A percentile compares a stretch with the other conserved stretches of the same genome.
Conservation (phyloP, 1,140 invertebrate species). For the Euwallacea fornicatus region DNA sequence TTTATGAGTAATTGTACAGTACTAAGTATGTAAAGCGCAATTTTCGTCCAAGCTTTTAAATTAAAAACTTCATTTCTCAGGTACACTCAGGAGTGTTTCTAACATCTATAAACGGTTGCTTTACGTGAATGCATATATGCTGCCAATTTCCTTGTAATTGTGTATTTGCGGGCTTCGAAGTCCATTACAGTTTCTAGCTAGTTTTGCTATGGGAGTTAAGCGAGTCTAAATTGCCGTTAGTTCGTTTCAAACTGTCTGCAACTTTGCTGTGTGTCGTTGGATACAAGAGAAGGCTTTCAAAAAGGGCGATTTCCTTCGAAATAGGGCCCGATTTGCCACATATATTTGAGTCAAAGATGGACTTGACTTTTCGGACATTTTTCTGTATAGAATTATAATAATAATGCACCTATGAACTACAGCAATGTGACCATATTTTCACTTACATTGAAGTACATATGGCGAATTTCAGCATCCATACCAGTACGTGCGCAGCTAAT, state of each 20-base stretch:
- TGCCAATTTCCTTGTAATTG: conserved; percentile 3
- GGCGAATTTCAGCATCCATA: too few species aligned
- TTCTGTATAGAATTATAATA: background rate
- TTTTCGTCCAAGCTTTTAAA: too few species aligned
- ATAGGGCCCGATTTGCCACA: background rate
- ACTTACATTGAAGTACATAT: too few species aligned
- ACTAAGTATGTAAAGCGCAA: too few species aligned
- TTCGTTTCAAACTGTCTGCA: background rate
- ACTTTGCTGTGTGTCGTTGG: background rate
- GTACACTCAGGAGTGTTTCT: background rate
- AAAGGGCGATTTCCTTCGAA: background rate
- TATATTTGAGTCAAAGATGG: background rate
- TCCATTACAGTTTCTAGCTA: conserved; percentile 3
- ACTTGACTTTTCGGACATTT: background rate
- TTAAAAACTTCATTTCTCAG: too few species aligned
- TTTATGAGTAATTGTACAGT: too few species aligned
- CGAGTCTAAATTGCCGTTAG: conserved; percentile 1
- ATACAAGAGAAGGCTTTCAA: background rate
- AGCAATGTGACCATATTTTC: background rate
- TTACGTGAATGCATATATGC: background rate
- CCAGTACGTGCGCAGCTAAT: too few species aligned
- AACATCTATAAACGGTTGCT: background rate
- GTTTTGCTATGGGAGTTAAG: conserved; percentile 1
- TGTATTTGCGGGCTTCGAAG: background rate
- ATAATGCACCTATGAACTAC: background rate